These are phyloP conservation scores for Enteromius trimaculatus DNA, from an alignment of 2,797 vertebrate genomes.

Conservation along the genomic window DNA sequence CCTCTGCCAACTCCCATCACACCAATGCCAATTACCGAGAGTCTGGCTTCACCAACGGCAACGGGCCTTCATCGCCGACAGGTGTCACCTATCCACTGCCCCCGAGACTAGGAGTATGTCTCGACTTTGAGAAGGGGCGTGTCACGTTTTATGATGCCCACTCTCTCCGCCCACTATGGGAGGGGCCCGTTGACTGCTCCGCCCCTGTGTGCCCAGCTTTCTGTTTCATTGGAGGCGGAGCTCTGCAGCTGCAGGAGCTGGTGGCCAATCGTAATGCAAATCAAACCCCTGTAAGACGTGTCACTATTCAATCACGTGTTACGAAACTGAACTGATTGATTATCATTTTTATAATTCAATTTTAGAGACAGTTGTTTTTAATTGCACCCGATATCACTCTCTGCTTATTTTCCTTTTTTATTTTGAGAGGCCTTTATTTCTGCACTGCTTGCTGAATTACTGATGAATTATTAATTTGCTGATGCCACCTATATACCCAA, in stretches of 20 bases:
- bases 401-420: slow-evolving; percentile 73
- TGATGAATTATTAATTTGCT: slow-evolving; percentile 17
- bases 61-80: slow-evolving; percentile 71
- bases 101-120: slow-evolving; percentile 90
- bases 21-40: slow-evolving; percentile 70
- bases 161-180: slow-evolving; percentile 91
- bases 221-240: slow-evolving; percentile 94
- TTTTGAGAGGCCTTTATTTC: slow-evolving; percentile 55
- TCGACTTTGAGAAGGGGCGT: slow-evolving; percentile 93
- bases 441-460: slow-evolving; percentile 32
- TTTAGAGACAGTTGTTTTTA: slow-evolving; percentile 71
- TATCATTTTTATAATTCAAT: slow-evolving; percentile 75
- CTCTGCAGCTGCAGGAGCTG: slow-evolving; percentile 93
- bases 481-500: slow-evolving; percentile 37
- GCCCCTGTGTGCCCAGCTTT: slow-evolving; percentile 94
- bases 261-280: slow-evolving; percentile 85
- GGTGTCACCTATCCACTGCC: slow-evolving; percentile 85
- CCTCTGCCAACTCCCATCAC: slow-evolving; percentile 55
- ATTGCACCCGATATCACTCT: slow-evolving; percentile 77
- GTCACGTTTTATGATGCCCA: slow-evolving; percentile 95
- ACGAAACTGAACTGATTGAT: slow-evolving; percentile 73
- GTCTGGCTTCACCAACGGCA: slow-evolving; percentile 71
- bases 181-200: slow-evolving; percentile 93
- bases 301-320: slow-evolving; percentile 80
- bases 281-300: slow-evolving; percentile 78